Conservation (phyloP, 2,797 vertebrate species). For the Fundulus diaphanus region DNA sequence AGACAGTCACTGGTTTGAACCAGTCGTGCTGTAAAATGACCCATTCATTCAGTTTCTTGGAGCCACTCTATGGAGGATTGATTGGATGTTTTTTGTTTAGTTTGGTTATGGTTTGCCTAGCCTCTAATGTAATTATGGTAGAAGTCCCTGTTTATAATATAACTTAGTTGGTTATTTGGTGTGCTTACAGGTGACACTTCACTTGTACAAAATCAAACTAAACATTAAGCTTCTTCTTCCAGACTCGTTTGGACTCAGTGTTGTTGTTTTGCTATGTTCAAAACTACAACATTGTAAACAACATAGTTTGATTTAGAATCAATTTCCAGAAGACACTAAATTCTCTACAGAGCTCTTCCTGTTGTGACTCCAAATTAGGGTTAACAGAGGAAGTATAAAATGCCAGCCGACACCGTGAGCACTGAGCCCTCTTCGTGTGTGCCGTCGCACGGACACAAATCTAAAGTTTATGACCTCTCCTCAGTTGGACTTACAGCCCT, state of each 20-base stretch:
- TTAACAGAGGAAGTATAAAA: constrained; percentile 41
- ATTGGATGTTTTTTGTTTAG: not conserved
- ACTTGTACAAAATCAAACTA: constrained; percentile 11
- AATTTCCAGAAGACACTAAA: not conserved
- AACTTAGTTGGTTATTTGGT: not conserved
- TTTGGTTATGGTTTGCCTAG: constrained; percentile 6
- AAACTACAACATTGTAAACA: not conserved
- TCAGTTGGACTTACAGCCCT: constrained; percentile 51
- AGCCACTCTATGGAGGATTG: not conserved
- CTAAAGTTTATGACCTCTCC: constrained; percentile 69
- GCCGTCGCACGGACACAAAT: constrained; percentile 71
- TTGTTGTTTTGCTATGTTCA: not conserved
- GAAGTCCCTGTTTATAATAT: constrained; percentile 11
- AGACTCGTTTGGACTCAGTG: not conserved
- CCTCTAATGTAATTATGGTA: constrained; percentile 1
- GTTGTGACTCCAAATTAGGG: constrained; percentile 19
- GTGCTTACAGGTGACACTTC: not conserved
- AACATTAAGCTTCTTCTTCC: constrained; percentile 2
- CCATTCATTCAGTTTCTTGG: not conserved
- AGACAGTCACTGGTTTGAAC: too few species aligned
- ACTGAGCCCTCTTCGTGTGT: constrained; percentile 63
- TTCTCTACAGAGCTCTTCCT: constrained; percentile 3
- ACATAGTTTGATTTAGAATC: not conserved
- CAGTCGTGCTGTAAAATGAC: too few species aligned
- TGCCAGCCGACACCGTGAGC: constrained; percentile 50